Percentiles rank a stretch among this genome's conserved stretches.
Conservation (phyloP, 2,113 vertebrate species). For the Phylloscopus whistleri region DNA sequence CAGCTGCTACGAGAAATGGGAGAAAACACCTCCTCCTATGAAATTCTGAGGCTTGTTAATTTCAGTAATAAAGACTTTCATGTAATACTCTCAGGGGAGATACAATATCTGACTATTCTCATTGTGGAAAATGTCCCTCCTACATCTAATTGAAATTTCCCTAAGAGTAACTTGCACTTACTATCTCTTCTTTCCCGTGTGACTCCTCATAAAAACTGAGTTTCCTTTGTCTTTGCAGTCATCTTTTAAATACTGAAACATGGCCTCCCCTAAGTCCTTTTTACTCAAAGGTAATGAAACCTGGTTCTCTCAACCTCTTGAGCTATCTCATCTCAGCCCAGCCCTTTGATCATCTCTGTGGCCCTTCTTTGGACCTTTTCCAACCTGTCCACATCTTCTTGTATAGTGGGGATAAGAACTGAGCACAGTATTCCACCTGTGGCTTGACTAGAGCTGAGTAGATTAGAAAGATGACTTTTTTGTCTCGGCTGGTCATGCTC, state of each 20-base stretch:
- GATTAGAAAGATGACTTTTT: background rate
- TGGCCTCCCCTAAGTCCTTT: background rate
- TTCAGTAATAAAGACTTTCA: background rate
- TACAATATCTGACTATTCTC: background rate
- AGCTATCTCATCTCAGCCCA: background rate
- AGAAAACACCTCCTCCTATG: background rate
- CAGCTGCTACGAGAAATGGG: background rate
- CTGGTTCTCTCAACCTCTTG: background rate
- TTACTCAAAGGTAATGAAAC: background rate
- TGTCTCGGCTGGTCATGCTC: background rate
- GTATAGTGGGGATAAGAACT: background rate
- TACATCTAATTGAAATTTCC: background rate
- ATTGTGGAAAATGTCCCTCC: background rate
- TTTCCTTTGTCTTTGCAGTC: background rate
- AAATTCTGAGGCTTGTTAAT: background rate
- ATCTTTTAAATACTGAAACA: background rate
- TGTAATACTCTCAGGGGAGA: background rate
- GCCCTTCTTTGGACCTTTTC: background rate
- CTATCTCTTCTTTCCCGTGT: background rate
- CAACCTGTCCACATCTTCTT: background rate
- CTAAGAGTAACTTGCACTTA: background rate
- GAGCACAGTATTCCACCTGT: background rate
- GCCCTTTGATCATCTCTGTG: background rate
- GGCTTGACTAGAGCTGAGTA: background rate
- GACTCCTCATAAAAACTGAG: accelerated